Evolutionary conservation across 2,797 vertebrate genomes (phyloP).

Genomic region (Tokudaia muenninki): DNA sequence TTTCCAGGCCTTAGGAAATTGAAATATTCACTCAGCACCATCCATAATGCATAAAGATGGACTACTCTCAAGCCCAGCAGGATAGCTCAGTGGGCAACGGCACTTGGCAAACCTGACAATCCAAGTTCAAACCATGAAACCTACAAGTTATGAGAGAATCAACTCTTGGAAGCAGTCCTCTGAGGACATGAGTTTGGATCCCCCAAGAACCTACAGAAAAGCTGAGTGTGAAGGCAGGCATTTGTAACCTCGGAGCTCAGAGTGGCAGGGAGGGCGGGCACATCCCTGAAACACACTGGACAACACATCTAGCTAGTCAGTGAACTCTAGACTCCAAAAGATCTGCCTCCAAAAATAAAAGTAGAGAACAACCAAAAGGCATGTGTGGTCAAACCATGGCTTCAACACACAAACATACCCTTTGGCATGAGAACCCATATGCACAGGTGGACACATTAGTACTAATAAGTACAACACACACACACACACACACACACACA

Average conservation of each 20-base stretch:
- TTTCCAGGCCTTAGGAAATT: not conserved
- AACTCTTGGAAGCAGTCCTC: not conserved
- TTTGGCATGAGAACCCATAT: not conserved
- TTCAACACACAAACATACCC: not conserved
- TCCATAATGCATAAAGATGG: not conserved
- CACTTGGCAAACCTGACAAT: not conserved
- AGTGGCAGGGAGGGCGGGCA: not conserved
- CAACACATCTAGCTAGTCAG: not conserved
- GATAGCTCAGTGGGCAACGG: not conserved
- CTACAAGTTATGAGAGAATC: constrained; percentile 19
- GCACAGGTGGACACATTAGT: not conserved
- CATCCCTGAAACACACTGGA: not conserved
- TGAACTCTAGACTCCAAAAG: not conserved
- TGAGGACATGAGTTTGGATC: not conserved
- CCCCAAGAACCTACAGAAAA: not conserved
- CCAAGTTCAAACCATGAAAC: not conserved
- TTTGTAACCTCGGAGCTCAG: not conserved
- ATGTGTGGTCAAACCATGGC: not conserved
- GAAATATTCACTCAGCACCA: constrained; percentile 7
- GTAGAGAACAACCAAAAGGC: not conserved
- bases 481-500: not conserved
- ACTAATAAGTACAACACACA: not conserved
- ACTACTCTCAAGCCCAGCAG: not conserved
- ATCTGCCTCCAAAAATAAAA: not conserved
- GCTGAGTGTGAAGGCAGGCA: not conserved